Percentiles rank a stretch among this genome's conserved stretches.
These are phyloP conservation scores for Zelleria hepariella DNA, from an alignment of 2,888 invertebrate species.

Conservation along the genomic window DNA sequence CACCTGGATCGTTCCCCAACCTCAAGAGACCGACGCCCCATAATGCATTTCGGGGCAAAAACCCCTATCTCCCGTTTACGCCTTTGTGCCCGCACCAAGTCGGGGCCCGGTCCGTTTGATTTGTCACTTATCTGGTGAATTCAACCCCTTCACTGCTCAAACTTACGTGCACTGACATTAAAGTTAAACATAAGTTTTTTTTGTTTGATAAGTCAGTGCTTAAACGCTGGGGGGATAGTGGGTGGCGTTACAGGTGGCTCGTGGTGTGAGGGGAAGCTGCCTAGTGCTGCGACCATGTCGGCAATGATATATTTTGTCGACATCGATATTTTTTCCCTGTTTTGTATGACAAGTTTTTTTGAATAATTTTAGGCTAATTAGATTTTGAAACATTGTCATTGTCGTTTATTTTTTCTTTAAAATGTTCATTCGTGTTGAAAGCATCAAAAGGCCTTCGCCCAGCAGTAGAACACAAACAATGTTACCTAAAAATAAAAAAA, in stretches of 20 bases:
- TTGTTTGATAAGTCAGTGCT: constrained; percentile 67
- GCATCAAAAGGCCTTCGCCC: too few relatives aligned
- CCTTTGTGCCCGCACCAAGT: not conserved
- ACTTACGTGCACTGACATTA: constrained; percentile 40
- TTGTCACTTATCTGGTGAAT: not conserved
- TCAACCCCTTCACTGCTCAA: not conserved
- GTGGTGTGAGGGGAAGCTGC: constrained; percentile 38
- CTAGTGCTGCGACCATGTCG: not conserved
- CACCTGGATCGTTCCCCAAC: not conserved
- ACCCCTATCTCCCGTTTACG: not conserved
- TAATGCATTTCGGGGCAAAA: not conserved
- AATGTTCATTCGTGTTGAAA: too few relatives aligned
- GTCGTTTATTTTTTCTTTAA: too few relatives aligned
- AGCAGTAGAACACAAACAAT: too few relatives aligned
- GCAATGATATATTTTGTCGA: constrained; percentile 17
- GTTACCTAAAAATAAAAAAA: not conserved
- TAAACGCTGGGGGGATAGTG: constrained; percentile 52
- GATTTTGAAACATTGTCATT: too few relatives aligned
- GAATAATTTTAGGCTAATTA: too few relatives aligned
- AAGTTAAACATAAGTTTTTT: constrained; percentile 69
- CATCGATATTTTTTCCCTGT: too few relatives aligned
- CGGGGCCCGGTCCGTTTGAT: not conserved
- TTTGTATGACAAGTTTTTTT: too few relatives aligned
- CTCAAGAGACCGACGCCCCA: not conserved
- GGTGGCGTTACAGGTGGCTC: constrained; percentile 53